A percentile compares a stretch with the other conserved stretches of the same genome.
Conservation (phyloP, 2,113 vertebrate species). For the Hippocampus abdominalis region DNA sequence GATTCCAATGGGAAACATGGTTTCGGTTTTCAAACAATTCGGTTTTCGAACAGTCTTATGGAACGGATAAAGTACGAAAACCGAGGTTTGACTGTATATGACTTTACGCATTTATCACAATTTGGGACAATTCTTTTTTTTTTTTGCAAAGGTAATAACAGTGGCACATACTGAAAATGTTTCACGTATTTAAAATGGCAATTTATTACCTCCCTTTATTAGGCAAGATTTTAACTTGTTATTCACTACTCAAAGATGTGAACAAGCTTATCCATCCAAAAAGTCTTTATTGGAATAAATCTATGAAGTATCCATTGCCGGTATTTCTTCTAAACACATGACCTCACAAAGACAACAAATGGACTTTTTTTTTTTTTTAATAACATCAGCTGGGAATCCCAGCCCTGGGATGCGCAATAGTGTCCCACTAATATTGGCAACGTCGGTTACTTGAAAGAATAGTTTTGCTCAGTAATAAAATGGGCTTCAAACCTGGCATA, state of each 20-base stretch:
- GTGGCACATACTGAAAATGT: neutral
- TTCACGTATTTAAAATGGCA: neutral
- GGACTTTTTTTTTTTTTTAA: slow-evolving; percentile 57
- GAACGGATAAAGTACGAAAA: too few species aligned
- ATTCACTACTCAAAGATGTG: neutral
- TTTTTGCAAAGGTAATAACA: too few species aligned
- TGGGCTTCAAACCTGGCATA: neutral
- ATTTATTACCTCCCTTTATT: neutral
- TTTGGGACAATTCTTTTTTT: too few species aligned
- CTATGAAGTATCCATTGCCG: neutral
- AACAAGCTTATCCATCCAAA: neutral
- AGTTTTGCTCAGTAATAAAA: slow-evolving; percentile 8
- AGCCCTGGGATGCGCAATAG: slow-evolving; percentile 45
- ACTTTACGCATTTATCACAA: too few species aligned
- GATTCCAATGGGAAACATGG: too few species aligned
- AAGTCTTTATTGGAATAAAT: slow-evolving; percentile 15
- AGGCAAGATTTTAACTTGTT: slow-evolving; percentile 4
- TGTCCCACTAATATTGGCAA: slow-evolving; percentile 25
- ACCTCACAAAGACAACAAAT: slow-evolving; percentile 12
- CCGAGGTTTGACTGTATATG: too few species aligned
- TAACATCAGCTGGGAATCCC: slow-evolving; percentile 43
- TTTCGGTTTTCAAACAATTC: too few species aligned
- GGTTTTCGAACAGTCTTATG: too few species aligned
- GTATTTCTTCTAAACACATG: slow-evolving; percentile 7
- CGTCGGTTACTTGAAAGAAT: slow-evolving; percentile 26